These are phyloP conservation scores for Myzus persicae DNA, from an alignment of 1,140 invertebrate genomes.

Conservation along the genomic window DNA sequence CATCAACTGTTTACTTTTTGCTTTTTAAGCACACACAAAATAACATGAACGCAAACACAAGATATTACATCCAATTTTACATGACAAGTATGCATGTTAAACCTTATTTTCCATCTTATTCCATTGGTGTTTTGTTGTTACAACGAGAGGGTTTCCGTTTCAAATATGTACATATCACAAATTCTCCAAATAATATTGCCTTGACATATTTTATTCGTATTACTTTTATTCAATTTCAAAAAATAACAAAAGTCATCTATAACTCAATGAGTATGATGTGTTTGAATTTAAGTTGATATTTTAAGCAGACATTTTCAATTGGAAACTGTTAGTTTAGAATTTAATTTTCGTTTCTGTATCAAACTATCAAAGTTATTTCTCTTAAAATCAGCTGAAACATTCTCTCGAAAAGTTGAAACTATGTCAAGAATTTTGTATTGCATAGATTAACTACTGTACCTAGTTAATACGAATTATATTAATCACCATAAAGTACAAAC, in stretches of 20 bases:
- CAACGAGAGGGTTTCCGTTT: background rate
- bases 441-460: background rate
- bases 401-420: background rate
- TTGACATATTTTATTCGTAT: background rate
- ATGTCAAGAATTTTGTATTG: background rate
- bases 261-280: background rate
- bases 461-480: background rate
- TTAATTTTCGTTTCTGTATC: background rate
- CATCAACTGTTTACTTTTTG: background rate
- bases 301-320: background rate
- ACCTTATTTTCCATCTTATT: background rate
- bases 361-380: background rate
- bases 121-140: background rate
- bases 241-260: slow-evolving; percentile 1
- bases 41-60: background rate
- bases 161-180: background rate
- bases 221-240: slow-evolving; percentile 24
- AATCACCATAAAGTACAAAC: background rate
- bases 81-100: background rate
- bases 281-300: background rate
- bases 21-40: background rate
- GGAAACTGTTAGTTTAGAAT: background rate
- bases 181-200: background rate
- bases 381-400: background rate
- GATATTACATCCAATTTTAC: slow-evolving; percentile 13